A percentile compares a stretch with the other conserved stretches of the same genome.
Evolutionary conservation across 2,113 vertebrate genomes (phyloP).

Genomic region (Passer montanus): DNA sequence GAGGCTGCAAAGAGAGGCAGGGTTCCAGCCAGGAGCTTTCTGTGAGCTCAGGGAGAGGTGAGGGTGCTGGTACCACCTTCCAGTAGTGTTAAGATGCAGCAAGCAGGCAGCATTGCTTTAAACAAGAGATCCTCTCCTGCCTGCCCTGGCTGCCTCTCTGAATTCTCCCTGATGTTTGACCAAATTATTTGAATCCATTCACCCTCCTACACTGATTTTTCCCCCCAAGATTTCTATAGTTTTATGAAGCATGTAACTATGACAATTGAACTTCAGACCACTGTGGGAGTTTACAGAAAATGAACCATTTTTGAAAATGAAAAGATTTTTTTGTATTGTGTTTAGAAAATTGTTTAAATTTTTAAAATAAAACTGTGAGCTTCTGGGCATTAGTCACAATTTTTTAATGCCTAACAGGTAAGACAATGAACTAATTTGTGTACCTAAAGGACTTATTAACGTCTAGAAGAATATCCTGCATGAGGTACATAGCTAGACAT

Average conservation of each 20-base stretch:
- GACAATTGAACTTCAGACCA: neutral
- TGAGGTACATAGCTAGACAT: no score
- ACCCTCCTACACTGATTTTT: neutral
- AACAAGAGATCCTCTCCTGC: neutral
- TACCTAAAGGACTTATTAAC: no score
- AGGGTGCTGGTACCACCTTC: no score
- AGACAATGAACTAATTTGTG: no score
- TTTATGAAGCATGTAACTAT: neutral
- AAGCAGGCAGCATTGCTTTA: neutral
- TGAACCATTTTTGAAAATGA: no score
- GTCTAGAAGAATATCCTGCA: no score
- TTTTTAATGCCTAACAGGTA: no score
- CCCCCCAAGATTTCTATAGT: neutral
- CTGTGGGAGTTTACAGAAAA: neutral
- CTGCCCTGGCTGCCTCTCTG: neutral
- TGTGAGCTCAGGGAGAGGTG: neutral
- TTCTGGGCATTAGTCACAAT: neutral
- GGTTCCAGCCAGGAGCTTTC: neutral
- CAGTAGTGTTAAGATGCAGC: neutral
- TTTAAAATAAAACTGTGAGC: neutral
- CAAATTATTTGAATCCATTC: neutral
- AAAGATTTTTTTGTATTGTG: neutral
- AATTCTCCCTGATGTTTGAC: neutral
- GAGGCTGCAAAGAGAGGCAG: neutral
- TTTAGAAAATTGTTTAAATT: neutral